phyloP scores from a whole-genome alignment of 2,113 vertebrate genomes.

The Brachyistius frenatus region DNA sequence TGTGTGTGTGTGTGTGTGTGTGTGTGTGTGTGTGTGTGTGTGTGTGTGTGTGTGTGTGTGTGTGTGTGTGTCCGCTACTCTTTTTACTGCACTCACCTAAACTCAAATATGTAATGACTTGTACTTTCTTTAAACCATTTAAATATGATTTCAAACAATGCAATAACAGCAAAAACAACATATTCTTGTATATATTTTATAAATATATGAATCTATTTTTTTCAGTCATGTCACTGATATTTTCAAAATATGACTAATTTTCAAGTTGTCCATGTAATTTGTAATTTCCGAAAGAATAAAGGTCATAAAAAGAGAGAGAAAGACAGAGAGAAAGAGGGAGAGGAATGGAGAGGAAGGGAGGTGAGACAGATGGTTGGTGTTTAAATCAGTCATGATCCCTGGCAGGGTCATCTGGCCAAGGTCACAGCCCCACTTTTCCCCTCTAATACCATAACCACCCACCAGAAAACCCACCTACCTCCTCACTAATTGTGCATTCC shows the following conservation, averaged over 20 bases:
- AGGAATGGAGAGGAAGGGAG: not conserved
- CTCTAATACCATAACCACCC: conserved; percentile 54
- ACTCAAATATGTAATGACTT: conserved; percentile 3
- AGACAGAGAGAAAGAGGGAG: not conserved
- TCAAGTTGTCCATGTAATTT: not conserved
- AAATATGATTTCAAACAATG: accelerated
- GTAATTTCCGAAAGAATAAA: not conserved
- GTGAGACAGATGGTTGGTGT: conserved; percentile 66
- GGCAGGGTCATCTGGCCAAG: conserved; percentile 36
- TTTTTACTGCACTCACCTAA: conserved; percentile 12
- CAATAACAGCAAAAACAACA: not conserved
- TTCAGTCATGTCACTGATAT: not conserved
- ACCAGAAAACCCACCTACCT: not conserved
- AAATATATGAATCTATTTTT: not conserved
- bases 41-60: not conserved
- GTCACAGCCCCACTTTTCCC: conserved; percentile 42
- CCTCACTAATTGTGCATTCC: not conserved
- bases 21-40: not conserved
- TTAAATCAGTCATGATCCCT: conserved; percentile 69
- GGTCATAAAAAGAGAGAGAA: not conserved
- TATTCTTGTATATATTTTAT: not conserved
- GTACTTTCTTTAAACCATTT: not conserved
- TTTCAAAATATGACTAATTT: not conserved
- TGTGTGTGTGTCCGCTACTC: not conserved
- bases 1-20: not conserved